phyloP scores from a whole-genome alignment of 2,888 invertebrate species.

The Clostera curtula region DNA sequence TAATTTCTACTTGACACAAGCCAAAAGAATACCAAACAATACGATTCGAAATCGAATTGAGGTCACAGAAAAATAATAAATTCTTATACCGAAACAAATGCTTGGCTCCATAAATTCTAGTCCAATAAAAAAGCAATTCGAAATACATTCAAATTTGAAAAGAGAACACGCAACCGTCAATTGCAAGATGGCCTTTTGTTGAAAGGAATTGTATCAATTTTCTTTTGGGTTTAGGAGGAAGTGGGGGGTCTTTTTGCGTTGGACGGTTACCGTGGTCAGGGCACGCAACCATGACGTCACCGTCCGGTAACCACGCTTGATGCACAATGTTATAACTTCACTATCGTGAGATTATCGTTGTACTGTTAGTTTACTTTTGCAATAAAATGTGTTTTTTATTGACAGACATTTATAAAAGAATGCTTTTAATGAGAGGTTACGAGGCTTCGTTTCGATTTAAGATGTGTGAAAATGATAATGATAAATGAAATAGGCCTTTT shows the following conservation, averaged over 20 bases:
- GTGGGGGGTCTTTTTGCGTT: slow-evolving; percentile 24
- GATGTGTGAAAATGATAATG: not conserved
- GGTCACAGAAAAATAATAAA: slow-evolving; percentile 39
- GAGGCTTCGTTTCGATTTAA: slow-evolving; percentile 1
- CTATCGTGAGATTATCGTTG: slow-evolving; percentile 41
- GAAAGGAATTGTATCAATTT: slow-evolving; percentile 19
- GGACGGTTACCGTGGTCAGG: slow-evolving; percentile 26
- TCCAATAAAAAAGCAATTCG: slow-evolving; percentile 71
- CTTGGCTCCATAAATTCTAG: slow-evolving; percentile 57
- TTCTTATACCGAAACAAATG: slow-evolving; percentile 57
- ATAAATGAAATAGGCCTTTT: no score
- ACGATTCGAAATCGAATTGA: slow-evolving; percentile 24
- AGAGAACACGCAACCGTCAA: slow-evolving; percentile 39
- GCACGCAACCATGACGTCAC: slow-evolving; percentile 64
- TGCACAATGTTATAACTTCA: slow-evolving; percentile 42
- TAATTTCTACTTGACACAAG: no score
- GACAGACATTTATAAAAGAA: slow-evolving; percentile 10
- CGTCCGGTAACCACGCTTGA: slow-evolving; percentile 62
- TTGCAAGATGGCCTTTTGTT: slow-evolving; percentile 21
- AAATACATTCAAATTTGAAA: slow-evolving; percentile 63
- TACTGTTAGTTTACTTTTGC: slow-evolving; percentile 32
- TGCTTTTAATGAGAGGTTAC: slow-evolving; percentile 6
- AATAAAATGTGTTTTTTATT: slow-evolving; percentile 19
- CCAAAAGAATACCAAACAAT: no score
- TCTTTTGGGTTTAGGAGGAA: slow-evolving; percentile 22